phyloP scores from a whole-genome alignment of 2,888 invertebrate species.

The Alloscopus bannaensis region DNA sequence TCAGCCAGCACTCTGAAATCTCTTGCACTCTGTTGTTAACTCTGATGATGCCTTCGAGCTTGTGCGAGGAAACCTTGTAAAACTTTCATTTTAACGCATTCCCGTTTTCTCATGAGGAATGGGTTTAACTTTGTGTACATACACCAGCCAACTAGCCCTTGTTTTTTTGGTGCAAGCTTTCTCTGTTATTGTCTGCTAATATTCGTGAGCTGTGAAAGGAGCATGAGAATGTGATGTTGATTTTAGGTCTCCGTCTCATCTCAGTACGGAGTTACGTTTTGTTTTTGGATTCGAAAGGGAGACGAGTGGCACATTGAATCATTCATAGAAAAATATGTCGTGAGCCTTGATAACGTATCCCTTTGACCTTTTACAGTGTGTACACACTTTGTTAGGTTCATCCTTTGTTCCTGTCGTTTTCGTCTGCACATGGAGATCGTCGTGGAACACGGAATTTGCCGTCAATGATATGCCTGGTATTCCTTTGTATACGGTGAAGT shows the following conservation, averaged over 20 bases:
- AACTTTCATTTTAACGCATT: slow-evolving; percentile 32
- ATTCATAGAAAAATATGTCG: slow-evolving; percentile 15
- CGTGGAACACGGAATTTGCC: background rate
- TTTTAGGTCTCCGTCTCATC: background rate
- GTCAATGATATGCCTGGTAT: background rate
- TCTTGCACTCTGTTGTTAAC: background rate
- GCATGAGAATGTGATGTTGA: background rate
- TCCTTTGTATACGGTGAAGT: background rate
- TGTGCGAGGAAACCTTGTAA: slow-evolving; percentile 17
- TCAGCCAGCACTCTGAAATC: background rate
- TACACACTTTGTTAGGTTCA: too few relatives aligned
- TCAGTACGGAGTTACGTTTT: background rate
- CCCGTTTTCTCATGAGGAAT: background rate
- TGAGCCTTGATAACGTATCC: background rate
- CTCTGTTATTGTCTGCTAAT: too few relatives aligned
- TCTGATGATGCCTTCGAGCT: background rate
- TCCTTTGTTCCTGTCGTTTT: background rate
- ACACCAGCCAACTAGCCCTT: background rate
- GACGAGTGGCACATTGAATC: slow-evolving; percentile 9
- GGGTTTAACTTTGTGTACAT: background rate
- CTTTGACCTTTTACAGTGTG: background rate
- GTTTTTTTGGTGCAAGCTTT: too few relatives aligned
- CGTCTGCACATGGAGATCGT: background rate
- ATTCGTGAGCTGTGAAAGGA: background rate
- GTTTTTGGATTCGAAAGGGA: too few relatives aligned